These are phyloP conservation scores for Cecidostiba fungosa DNA, from an alignment of 2,888 invertebrate genomes.

Conservation along the genomic window DNA sequence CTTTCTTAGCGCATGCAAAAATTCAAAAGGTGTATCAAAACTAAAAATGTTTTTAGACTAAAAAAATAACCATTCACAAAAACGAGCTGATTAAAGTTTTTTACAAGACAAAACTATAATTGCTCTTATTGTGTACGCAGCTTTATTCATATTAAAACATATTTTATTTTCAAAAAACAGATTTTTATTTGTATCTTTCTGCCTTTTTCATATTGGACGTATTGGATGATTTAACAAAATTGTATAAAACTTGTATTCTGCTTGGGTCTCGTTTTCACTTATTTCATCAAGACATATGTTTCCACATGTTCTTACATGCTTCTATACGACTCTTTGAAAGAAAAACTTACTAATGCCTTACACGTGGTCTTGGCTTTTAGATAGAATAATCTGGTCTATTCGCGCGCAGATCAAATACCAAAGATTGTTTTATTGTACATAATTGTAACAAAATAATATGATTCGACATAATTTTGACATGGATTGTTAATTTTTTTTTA, in stretches of 20 bases:
- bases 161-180: slow-evolving; percentile 60
- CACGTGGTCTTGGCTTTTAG: slow-evolving; percentile 37
- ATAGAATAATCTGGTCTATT: slow-evolving; percentile 52
- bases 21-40: not conserved
- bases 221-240: slow-evolving; percentile 57
- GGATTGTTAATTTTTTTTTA: slow-evolving; percentile 31
- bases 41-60: slow-evolving; percentile 3
- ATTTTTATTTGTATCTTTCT: slow-evolving; percentile 43
- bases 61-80: slow-evolving; percentile 44
- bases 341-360: slow-evolving; percentile 41
- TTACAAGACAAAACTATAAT: slow-evolving; percentile 32
- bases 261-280: slow-evolving; percentile 44
- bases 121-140: slow-evolving; percentile 47
- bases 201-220: slow-evolving; percentile 45
- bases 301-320: slow-evolving; percentile 61
- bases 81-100: slow-evolving; percentile 34
- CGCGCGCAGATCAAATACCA: slow-evolving; percentile 56
- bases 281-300: slow-evolving; percentile 51
- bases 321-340: slow-evolving; percentile 45
- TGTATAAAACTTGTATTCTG: slow-evolving; percentile 60
- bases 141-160: slow-evolving; percentile 58
- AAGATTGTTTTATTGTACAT: slow-evolving; percentile 62
- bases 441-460: slow-evolving; percentile 61
- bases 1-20: slow-evolving; percentile 30
- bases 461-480: slow-evolving; percentile 58